Base-by-base conservation (phyloP, 2,797 vertebrate genomes). In the Chaetodon trifasciatus region DNA sequence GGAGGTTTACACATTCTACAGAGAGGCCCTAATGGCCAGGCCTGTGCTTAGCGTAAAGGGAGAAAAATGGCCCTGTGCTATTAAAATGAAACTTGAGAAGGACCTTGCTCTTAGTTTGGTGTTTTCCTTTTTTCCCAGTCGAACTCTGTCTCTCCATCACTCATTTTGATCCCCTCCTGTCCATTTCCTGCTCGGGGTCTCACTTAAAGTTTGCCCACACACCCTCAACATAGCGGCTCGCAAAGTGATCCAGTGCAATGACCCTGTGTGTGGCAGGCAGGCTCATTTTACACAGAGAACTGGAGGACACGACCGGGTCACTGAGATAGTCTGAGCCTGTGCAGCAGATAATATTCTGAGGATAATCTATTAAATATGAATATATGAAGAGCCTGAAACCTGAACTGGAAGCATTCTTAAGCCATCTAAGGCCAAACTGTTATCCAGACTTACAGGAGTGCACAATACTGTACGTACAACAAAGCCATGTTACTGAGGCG, bases 1-100 rank as follows among this genome's bases (percentile, higher is more conserved):
- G 92, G 95, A 93, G 96, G 95, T 97, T 97, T 96, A 96, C 96
- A 95, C 90, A 89, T 91, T 93, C 93, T 94, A 80, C 93, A 76
- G 88, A 93, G 93, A 94, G 94, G 93, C 94, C 93, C 94, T 96
- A 96, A 96, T 94, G 95, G 96, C 89, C 85, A 76, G 86, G 90
- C 93, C 89, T 92, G 90, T 85, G 93, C 28, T 90, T 86, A 90
- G 93, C 91, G 90, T 88, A 90, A 94, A 92, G 90, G 92, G 89
- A 94, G 82, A 82, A 93, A 93, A 93, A 94, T 93, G 88, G 76
- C 93, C 91, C 95, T 90, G 91, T 55, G 90, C 74, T 92, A 92
- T 95, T 96, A 95, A 96, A 96, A 88, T 90, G 92, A 94, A 92
- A 91, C 86, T 84, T 83, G 91, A 95, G 93, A 94, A 82, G 90